Percentiles rank a stretch among this genome's conserved stretches.
Conservation (phyloP, 1,140 invertebrate species). For the Tetramorium simillimum region DNA sequence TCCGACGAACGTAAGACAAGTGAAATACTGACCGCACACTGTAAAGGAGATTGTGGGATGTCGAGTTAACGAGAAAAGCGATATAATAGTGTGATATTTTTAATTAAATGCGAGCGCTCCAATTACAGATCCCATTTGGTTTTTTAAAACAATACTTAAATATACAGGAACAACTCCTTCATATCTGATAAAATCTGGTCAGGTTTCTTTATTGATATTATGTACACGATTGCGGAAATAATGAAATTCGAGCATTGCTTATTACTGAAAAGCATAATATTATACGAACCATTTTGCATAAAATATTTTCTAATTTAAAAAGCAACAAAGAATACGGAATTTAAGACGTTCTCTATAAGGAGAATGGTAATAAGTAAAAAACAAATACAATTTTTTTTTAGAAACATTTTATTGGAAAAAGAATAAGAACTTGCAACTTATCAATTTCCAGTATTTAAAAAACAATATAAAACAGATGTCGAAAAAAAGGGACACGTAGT, state of each 20-base stretch:
- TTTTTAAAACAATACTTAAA: background rate
- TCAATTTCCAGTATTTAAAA: background rate
- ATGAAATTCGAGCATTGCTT: background rate
- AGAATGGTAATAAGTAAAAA: background rate
- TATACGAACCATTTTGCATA: background rate
- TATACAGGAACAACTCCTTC: background rate
- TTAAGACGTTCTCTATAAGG: background rate
- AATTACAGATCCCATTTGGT: background rate
- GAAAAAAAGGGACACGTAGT: background rate
- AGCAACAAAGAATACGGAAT: background rate
- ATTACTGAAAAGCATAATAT: background rate
- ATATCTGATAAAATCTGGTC: background rate
- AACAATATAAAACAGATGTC: too few relatives aligned
- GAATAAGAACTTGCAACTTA: background rate
- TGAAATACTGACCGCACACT: background rate
- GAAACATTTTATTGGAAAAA: background rate
- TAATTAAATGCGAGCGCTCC: background rate
- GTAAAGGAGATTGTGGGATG: background rate
- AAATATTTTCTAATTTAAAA: background rate
- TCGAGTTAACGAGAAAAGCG: slow-evolving; percentile 20
- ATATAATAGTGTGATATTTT: slow-evolving; percentile 4
- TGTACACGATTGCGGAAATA: background rate
- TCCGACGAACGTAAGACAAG: slow-evolving; percentile 1
- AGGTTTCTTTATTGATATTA: background rate
- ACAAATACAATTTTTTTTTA: too few relatives aligned